phyloP scores from a whole-genome alignment of 2,888 invertebrate species.

The Sycophila texana region DNA sequence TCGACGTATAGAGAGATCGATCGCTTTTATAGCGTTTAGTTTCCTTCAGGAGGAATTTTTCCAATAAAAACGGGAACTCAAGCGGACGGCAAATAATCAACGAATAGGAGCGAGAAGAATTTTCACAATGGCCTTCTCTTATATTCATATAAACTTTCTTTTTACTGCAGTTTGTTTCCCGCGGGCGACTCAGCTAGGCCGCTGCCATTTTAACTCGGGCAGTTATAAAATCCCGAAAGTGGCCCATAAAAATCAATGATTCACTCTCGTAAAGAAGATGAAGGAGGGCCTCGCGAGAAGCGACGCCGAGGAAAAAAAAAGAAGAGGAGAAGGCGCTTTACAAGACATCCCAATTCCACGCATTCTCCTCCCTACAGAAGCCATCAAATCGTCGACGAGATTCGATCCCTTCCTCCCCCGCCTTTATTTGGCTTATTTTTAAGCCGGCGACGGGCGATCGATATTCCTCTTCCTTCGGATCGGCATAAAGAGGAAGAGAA shows the following conservation, averaged over 20 bases:
- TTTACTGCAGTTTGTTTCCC: conserved; percentile 42
- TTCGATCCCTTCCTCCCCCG: background rate
- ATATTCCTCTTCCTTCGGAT: background rate
- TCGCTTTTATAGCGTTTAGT: conserved; percentile 7
- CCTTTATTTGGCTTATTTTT: background rate
- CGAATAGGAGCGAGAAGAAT: conserved; percentile 9
- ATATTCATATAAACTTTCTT: conserved; percentile 45
- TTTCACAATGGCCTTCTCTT: background rate
- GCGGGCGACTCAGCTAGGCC: background rate
- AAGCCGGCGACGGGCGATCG: background rate
- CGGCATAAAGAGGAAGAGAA: background rate
- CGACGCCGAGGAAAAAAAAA: background rate
- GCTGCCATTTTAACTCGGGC: conserved; percentile 7
- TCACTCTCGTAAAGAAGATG: conserved; percentile 41
- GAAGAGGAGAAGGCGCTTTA: background rate
- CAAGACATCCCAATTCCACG: conserved; percentile 26
- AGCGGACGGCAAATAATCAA: conserved; percentile 44
- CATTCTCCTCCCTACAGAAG: background rate
- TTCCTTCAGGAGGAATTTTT: conserved; percentile 18
- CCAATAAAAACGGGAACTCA: conserved; percentile 41
- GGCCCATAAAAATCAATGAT: conserved; percentile 51
- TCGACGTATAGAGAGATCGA: background rate
- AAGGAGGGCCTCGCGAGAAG: background rate
- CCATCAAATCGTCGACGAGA: conserved; percentile 22
- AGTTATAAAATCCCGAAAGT: conserved; percentile 42